Evolutionary conservation across 2,888 invertebrate genomes (phyloP).

Genomic region (Drosophila nr. perissopoda): DNA sequence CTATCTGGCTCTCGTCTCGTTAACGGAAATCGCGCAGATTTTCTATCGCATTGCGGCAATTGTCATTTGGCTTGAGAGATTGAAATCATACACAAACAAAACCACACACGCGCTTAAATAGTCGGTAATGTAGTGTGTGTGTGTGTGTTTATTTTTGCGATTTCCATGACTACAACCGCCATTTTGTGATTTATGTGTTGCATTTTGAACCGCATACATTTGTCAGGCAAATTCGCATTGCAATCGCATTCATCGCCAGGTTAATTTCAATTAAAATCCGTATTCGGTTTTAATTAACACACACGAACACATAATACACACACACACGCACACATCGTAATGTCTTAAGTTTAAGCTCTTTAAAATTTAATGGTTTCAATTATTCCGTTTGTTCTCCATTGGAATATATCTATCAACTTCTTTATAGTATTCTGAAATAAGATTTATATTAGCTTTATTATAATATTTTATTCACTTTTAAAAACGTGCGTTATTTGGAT

Average conservation of each 20-base stretch:
- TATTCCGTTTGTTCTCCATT: not conserved
- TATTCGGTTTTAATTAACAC: slow-evolving; percentile 66
- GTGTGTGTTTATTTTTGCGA: slow-evolving; percentile 18
- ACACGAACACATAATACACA: not conserved
- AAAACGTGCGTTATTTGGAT: not conserved
- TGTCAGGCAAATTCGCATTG: slow-evolving; percentile 52
- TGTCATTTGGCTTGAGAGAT: slow-evolving; percentile 75
- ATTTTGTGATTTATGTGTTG: slow-evolving; percentile 71
- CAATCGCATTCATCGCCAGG: slow-evolving; percentile 62
- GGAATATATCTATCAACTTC: not conserved
- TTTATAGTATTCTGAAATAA: not conserved
- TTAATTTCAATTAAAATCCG: slow-evolving; percentile 73
- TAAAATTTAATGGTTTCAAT: not conserved
- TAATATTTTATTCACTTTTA: not conserved
- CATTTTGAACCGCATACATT: slow-evolving; percentile 61
- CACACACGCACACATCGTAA: not conserved
- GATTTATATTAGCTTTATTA: not conserved
- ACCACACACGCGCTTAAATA: slow-evolving; percentile 4
- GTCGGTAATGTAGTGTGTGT: slow-evolving; percentile 15
- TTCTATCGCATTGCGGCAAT: slow-evolving; percentile 71
- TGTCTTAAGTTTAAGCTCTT: not conserved
- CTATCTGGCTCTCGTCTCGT: slow-evolving; percentile 37
- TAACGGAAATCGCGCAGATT: slow-evolving; percentile 67
- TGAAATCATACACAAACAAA: slow-evolving; percentile 50
- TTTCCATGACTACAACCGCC: slow-evolving; percentile 63